phyloP scores from a whole-genome alignment of 2,797 vertebrate genomes.

The Pempheris klunzingeri region DNA sequence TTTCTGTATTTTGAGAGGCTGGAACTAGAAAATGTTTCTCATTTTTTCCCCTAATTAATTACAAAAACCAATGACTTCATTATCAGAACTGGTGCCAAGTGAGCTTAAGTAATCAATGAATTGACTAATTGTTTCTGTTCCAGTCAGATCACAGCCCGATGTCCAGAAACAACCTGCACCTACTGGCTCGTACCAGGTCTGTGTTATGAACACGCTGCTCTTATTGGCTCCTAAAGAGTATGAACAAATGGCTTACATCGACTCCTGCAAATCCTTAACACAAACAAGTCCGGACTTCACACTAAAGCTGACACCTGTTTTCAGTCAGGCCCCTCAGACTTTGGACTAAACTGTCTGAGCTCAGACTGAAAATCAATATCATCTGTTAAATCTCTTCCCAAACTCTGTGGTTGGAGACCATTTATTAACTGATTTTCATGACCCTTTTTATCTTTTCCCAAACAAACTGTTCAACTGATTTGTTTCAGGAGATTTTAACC shows the following conservation, averaged over 20 bases:
- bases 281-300: not conserved
- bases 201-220: not conserved
- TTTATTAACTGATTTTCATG: not conserved
- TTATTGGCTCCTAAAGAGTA: not conserved
- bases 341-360: not conserved
- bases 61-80: not conserved
- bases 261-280: not conserved
- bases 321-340: not conserved
- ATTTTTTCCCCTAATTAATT: not conserved
- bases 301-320: not conserved
- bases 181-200: not conserved
- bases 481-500: not conserved
- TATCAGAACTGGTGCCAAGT: not conserved
- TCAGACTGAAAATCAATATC: conserved; percentile 10
- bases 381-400: conserved; percentile 1
- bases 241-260: not conserved
- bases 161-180: not conserved
- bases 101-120: no score
- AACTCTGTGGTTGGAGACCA: not conserved
- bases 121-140: no score
- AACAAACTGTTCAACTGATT: no score
- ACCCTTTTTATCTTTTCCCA: not conserved
- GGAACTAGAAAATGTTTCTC: no score
- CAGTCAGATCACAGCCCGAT: not conserved
- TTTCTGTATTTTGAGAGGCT: no score